Evolutionary conservation across 2,113 vertebrate species (phyloP).

Genomic region (Macaca nemestrina): DNA sequence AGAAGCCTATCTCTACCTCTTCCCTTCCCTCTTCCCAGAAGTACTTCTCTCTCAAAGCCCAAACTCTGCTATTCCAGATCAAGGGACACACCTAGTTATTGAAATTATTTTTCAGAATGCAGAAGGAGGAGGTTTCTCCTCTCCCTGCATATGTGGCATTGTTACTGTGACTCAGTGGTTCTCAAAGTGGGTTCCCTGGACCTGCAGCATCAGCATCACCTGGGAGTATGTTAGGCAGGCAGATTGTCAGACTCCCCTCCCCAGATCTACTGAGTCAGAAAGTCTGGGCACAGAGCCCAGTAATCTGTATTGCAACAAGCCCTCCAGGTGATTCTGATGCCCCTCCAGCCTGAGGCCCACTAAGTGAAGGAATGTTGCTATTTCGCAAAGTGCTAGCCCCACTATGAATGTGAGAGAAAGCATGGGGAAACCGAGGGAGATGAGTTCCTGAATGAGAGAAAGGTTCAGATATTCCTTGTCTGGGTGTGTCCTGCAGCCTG

Average conservation of each 20-base stretch:
- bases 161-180: not conserved
- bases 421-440: not conserved
- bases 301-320: not conserved
- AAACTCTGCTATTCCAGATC: not conserved
- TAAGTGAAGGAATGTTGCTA: not conserved
- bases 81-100: not conserved
- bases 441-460: not conserved
- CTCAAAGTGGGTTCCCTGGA: not conserved
- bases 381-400: not conserved
- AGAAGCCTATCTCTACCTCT: not conserved
- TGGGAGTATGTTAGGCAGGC: not conserved
- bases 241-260: not conserved
- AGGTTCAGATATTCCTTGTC: not conserved
- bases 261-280: not conserved
- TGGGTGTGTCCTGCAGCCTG: not conserved
- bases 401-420: not conserved
- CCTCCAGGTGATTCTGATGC: not conserved
- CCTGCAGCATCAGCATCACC: not conserved
- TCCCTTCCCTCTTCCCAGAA: not conserved
- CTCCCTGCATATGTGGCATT: not conserved
- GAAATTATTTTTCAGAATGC: not conserved
- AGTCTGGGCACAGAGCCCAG: not conserved
- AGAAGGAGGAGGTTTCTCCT: not conserved
- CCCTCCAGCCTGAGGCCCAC: not conserved
- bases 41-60: not conserved